Percentiles rank a stretch among this genome's conserved stretches.
Conservation (phyloP, 2,797 vertebrate genomes). For the Miichthys miiuy region DNA sequence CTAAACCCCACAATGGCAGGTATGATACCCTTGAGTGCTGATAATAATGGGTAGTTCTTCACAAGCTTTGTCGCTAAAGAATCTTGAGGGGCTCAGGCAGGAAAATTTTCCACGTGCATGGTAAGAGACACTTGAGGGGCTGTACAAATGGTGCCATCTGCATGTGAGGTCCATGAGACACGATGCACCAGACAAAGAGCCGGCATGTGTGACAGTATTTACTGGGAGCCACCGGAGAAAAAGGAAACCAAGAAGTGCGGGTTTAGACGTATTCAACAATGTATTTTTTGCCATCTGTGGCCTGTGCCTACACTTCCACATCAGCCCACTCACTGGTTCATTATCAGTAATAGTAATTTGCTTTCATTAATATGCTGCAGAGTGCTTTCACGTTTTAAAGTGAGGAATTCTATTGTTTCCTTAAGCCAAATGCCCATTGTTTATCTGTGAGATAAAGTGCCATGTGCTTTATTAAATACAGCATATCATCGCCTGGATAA, state of each 20-base stretch:
- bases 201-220: slow-evolving; percentile 14
- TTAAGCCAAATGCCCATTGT: slow-evolving; percentile 42
- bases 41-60: slow-evolving; percentile 53
- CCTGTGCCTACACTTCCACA: not conserved
- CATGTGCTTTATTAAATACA: slow-evolving; percentile 41
- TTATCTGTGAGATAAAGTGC: slow-evolving; percentile 35
- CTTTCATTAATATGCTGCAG: slow-evolving; percentile 19
- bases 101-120: slow-evolving; percentile 24
- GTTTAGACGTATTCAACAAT: slow-evolving; percentile 20
- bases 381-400: slow-evolving; percentile 19
- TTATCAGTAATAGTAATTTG: slow-evolving; percentile 9
- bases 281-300: not conserved
- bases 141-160: slow-evolving; percentile 52
- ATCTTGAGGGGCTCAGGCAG: slow-evolving; percentile 26
- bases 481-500: slow-evolving; percentile 28
- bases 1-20: slow-evolving; percentile 34
- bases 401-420: slow-evolving; percentile 24
- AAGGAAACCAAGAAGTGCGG: slow-evolving; percentile 20
- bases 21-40: slow-evolving; percentile 34
- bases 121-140: slow-evolving; percentile 36
- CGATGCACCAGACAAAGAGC: slow-evolving; percentile 34
- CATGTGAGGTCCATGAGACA: slow-evolving; percentile 38
- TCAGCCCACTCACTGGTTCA: slow-evolving; percentile 4
- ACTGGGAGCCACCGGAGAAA: not conserved
- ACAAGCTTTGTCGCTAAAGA: slow-evolving; percentile 34